Base-by-base conservation (phyloP, 37 sponge, comb jelly and placozoan genomes). In the Ephydatia muelleri region DNA sequence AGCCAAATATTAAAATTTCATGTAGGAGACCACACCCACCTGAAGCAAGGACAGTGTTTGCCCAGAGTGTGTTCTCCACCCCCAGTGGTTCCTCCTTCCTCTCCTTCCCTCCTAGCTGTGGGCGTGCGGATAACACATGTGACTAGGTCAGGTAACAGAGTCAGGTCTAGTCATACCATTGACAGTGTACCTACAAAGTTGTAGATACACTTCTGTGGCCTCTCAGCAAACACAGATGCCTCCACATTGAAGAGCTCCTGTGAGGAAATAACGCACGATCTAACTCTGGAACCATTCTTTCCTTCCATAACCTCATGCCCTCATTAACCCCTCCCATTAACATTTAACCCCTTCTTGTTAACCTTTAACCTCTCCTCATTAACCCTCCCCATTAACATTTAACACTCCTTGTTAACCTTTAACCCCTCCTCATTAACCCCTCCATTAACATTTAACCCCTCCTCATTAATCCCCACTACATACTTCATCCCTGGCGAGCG, bases 21-120 rank as follows among this genome's bases (percentile, higher is more conserved):
- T n/a, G n/a, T n/a, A n/a, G n/a, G n/a, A n/a, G n/a, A n/a, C 16
- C 6, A 27, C 30, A 38, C 78, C 28, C 19, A 92, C 93, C 93
- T 90, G 96, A 93, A 28, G 97, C 97, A 5, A 97, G 84, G 69
- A 97, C 93, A n/a, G 95, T 94, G 86, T 85, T 95, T 6, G 93
- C 93, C 97, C 97, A 97, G 75, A 97, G 74, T 23, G 88, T 89
- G 81, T 95, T 95, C 67, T 95, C 95, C 14, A 97, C 84, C 48
- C 80, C 71, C 29, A 97, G 88, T 8, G 97, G 97, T n/a, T 93
- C 94, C 23, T 96, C 91, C 65, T 69, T 78, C 19, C 16, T 68
- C 21, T 85, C 84, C 2, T 49, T 86, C 23, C 43, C 30, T 43
- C 28, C 43, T 38, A 25, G 77, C 27, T 33, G 38, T 8, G 33